Evolutionary conservation across 2,113 vertebrate species (phyloP), one percentile per base, ranked within the genome.

Genomic region (Misgurnus mizolepis): DNA sequence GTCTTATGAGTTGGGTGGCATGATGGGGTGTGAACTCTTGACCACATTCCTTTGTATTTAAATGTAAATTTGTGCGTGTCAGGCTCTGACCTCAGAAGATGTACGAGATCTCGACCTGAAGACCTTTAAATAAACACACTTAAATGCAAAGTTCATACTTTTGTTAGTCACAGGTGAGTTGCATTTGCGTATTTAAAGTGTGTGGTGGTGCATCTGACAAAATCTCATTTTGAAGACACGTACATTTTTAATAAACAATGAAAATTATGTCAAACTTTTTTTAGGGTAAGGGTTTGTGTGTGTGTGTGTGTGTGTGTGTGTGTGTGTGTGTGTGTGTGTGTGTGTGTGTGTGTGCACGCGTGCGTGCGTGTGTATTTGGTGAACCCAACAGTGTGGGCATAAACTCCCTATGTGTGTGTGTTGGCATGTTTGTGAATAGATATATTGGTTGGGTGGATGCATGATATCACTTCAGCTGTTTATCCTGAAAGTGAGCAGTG

Each of bases 11-110:
- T 74, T 60, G n/a, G 1, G 11, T 27, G 11, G 27, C 39, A 11
- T 64, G 67, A 15, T 12, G 10, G 43, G 50, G 67, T 66, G 67
- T 82, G 80, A 77, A 82, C 74, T 65, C 60, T 82, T 82, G 80
- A 64, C 75, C 75, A 66, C 75, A 78, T 82, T 82, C 80, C 40
- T 66, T 53, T 72, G 80, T 60, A 78, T 82, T 82, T 78, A 60
- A n/a, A 78, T 78, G 75, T 66, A 78, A 82, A 82, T 78, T 60
- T 50, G 7, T 53, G 47, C 17, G 18, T 77, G 74, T 65, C 58
- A 69, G 45, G 73, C 68, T 76, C n/a, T 55, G 67, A 81, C 72
- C 65, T 50, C 64, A 70, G 55, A 43, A 68, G 66, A 50, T 62
- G 53, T 71, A 64, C 47, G 58, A 73, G 71, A 82, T 82, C 67